These are phyloP conservation scores for Trichechus manatus DNA, from an alignment of 2,113 vertebrate species.

Conservation along the genomic window DNA sequence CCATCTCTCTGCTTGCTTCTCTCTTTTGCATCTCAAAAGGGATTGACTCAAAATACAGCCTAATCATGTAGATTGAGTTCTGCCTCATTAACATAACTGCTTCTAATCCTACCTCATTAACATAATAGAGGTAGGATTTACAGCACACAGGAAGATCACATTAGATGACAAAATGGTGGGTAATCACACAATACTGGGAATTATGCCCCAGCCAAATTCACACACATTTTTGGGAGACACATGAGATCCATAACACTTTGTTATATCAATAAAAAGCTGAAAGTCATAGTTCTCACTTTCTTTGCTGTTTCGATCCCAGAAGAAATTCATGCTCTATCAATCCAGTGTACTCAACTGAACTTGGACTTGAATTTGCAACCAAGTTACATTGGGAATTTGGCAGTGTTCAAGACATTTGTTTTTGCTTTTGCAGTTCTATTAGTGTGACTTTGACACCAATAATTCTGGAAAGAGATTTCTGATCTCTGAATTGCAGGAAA, in stretches of 20 bases:
- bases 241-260: not conserved
- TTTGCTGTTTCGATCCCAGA: slow-evolving; percentile 12
- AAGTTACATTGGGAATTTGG: not conserved
- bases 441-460: not conserved
- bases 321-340: not conserved
- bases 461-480: not conserved
- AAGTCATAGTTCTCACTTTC: not conserved
- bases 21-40: no score
- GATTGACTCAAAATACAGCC: no score
- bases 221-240: no score
- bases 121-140: no score
- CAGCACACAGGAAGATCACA: no score
- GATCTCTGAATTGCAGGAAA: not conserved
- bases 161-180: no score
- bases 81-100: no score
- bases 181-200: no score
- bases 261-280: not conserved
- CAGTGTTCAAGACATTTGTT: not conserved
- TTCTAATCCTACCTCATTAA: no score
- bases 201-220: no score
- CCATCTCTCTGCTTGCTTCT: no score
- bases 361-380: slow-evolving; percentile 43
- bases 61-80: no score
- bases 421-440: slow-evolving; percentile 32
- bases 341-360: not conserved